Evolutionary conservation across 2,888 invertebrate genomes (phyloP).

Genomic region (Drosophila differens): DNA sequence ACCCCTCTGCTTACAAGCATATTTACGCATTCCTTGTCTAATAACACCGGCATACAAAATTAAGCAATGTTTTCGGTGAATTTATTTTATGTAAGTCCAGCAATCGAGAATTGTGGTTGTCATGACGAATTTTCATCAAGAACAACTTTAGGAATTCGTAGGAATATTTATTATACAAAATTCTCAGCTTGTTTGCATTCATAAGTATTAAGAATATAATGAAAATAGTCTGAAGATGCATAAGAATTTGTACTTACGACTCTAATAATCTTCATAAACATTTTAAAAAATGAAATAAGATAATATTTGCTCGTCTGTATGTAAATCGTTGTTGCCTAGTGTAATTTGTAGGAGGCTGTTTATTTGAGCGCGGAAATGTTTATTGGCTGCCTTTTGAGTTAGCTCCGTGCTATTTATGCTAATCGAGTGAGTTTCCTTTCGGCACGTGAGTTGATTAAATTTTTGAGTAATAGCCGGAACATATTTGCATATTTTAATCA

Average conservation of each 20-base stretch:
- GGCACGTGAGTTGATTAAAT: slow-evolving; percentile 80
- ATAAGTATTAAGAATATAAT: neutral
- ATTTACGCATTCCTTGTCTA: slow-evolving; percentile 23
- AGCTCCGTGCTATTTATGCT: slow-evolving; percentile 63
- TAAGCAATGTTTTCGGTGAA: neutral
- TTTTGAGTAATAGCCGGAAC: slow-evolving; percentile 69
- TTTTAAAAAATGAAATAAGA: neutral
- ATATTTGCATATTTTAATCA: slow-evolving; percentile 77
- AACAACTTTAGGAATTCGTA: neutral
- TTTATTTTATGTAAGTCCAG: neutral
- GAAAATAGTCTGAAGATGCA: neutral
- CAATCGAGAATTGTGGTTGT: neutral
- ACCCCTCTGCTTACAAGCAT: neutral
- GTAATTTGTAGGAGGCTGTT: slow-evolving; percentile 60
- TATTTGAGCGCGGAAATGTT: slow-evolving; percentile 70
- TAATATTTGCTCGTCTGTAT: neutral
- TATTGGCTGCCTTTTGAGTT: slow-evolving; percentile 69
- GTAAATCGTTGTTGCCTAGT: slow-evolving; percentile 27
- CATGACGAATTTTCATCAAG: neutral
- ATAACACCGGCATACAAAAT: slow-evolving; percentile 13
- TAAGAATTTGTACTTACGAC: neutral
- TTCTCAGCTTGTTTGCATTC: neutral
- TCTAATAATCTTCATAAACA: neutral
- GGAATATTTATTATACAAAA: neutral
- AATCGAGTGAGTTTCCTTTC: slow-evolving; percentile 64